Conservation (phyloP, 1,140 invertebrate species). For the Phocides pigmalion region DNA sequence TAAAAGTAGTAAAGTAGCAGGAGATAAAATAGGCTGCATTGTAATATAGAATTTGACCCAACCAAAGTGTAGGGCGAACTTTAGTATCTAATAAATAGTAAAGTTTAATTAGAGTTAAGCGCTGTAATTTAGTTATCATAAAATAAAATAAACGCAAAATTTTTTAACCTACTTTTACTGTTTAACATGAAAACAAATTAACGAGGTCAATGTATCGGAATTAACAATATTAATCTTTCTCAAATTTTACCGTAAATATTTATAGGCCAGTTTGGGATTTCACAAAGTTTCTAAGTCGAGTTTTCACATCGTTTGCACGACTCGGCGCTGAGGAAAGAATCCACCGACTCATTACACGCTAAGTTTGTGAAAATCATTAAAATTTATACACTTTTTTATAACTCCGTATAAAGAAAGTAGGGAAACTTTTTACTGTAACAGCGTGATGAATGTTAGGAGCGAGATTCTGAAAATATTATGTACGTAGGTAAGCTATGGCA, state of each 20-base stretch:
- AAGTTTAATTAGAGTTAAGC: no score
- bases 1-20: no score
- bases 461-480: not conserved
- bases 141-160: no score
- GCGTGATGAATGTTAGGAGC: slow-evolving; percentile 9
- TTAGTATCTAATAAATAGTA: no score
- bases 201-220: slow-evolving; percentile 9
- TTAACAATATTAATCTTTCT: slow-evolving; percentile 22
- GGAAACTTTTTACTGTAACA: slow-evolving; percentile 42
- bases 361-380: slow-evolving; percentile 58
- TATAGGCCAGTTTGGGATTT: slow-evolving; percentile 12
- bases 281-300: slow-evolving; percentile 16
- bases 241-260: slow-evolving; percentile 26
- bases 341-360: slow-evolving; percentile 38
- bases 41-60: no score
- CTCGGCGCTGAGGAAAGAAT: slow-evolving; percentile 4
- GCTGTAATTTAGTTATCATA: no score
- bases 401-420: slow-evolving; percentile 55
- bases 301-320: slow-evolving; percentile 23
- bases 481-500: not conserved
- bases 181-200: slow-evolving; percentile 1
- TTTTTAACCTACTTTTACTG: no score
- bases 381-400: slow-evolving; percentile 54
- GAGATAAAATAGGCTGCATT: no score
- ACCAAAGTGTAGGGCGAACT: no score